phyloP scores from a whole-genome alignment of 1,140 invertebrate species.

The Caligus rogercresseyi region DNA sequence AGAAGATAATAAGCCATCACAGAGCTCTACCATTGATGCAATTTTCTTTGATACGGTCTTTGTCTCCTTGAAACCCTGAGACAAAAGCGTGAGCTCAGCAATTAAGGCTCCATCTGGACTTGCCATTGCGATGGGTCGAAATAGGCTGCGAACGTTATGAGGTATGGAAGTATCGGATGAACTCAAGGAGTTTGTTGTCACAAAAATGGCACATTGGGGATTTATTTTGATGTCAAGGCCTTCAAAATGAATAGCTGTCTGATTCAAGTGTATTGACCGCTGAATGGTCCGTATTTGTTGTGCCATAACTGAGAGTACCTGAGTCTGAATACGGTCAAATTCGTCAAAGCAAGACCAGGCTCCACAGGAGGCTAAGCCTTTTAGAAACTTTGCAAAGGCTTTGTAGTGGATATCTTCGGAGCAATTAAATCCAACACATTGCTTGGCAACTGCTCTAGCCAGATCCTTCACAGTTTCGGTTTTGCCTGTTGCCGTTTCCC shows the following conservation, averaged over 20 bases:
- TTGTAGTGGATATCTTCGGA: slow-evolving; percentile 76
- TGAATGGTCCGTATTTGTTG: slow-evolving; percentile 63
- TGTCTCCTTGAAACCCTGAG: slow-evolving; percentile 77
- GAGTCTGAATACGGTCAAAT: slow-evolving; percentile 48
- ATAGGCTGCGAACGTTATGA: slow-evolving; percentile 85
- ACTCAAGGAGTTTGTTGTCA: slow-evolving; percentile 91
- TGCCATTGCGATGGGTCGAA: slow-evolving; percentile 94
- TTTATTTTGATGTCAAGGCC: slow-evolving; percentile 62
- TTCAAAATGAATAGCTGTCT: slow-evolving; percentile 60
- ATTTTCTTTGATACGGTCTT: slow-evolving; percentile 77
- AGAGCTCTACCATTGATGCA: slow-evolving; percentile 75
- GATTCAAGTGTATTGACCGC: slow-evolving; percentile 53
- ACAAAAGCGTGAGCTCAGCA: slow-evolving; percentile 80
- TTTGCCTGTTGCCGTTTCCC: slow-evolving; percentile 84
- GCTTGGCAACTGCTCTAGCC: slow-evolving; percentile 85
- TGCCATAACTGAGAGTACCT: slow-evolving; percentile 75
- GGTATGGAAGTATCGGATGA: slow-evolving; percentile 74
- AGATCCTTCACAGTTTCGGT: slow-evolving; percentile 92
- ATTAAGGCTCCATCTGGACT: slow-evolving; percentile 88
- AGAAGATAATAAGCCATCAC: slow-evolving; percentile 81
- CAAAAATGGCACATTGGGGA: slow-evolving; percentile 81
- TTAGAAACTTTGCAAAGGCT: slow-evolving; percentile 87
- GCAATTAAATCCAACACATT: slow-evolving; percentile 93
- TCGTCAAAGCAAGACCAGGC: slow-evolving; percentile 97
- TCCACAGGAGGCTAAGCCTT: slow-evolving; percentile 82